Evolutionary conservation across 1,140 invertebrate genomes (phyloP), one percentile per base, ranked within the genome.

Genomic region (Pseudomyrmex dendroicus): DNA sequence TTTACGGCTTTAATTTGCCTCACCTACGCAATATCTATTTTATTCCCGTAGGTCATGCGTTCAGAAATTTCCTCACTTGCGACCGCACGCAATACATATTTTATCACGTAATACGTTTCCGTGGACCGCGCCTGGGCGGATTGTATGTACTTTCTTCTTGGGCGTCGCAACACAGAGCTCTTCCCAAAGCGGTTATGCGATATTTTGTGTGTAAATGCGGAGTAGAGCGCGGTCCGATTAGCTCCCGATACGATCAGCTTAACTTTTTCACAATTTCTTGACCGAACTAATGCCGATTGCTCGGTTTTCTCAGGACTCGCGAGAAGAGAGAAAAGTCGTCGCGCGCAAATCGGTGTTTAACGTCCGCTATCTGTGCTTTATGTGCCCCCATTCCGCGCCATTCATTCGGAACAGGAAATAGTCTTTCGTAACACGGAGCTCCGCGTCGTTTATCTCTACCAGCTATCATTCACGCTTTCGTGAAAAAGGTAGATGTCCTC

Each of bases 1-100:
- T 86, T 86, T 86, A 86, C 78, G 77, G 66, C 57, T 76, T 86
- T 72, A 83, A 86, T 86, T 86, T 73, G 68, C 78, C 64, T 82
- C 85, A 74, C 76, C 84, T 70, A 76, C 72, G 84, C 70, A 54
- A 77, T 46, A 78, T 67, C 56, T 72, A 82, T 25, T 64, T 70
- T 74, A 76, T 76, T 62, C 70, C 68, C 48, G 15, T 52, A 61
- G 77, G 83, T 57, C 67, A 66, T 57, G 68, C 67, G 67, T 63
- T 82, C 67, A 50, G 74, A 85, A 85, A 78, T 73, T 82, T 52
- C 50, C 35, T 57, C 44, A 61, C 63, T 63, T n/a, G 20, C 63
- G 80, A 85, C 84, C 84, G 70, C 84, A 70, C 77, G 82, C 73
- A 84, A 78, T 84, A 84, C 85, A 82, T 73, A 73, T 73, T 85